phyloP scores from a whole-genome alignment of 2,113 vertebrate genomes.

The Clarias gariepinus region DNA sequence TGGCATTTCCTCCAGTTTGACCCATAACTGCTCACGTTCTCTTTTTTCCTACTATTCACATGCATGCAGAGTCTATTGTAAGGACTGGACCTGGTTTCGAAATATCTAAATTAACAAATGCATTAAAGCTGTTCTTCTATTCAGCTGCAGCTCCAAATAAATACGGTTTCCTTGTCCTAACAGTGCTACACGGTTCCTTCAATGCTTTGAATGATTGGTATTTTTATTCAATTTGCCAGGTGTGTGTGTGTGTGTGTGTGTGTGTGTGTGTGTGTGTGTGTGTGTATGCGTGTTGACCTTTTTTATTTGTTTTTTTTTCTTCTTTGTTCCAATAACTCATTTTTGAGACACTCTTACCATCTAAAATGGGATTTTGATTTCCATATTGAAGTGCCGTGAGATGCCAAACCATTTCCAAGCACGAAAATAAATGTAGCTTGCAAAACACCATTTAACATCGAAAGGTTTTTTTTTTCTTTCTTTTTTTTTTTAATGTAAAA shows the following conservation, averaged over 20 bases:
- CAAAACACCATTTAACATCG: constrained; percentile 32
- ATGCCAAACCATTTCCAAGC: constrained; percentile 34
- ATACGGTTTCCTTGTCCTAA: background rate
- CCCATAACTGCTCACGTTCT: background rate
- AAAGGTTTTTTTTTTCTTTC: constrained; percentile 13
- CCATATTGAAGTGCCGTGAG: constrained; percentile 23
- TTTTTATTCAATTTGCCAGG: constrained; percentile 28
- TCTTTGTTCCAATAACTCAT: constrained; percentile 31
- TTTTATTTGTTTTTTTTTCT: constrained; percentile 18
- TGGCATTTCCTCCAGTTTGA: constrained; percentile 5
- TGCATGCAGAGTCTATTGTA: background rate
- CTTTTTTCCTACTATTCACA: background rate
- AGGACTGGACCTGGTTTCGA: constrained; percentile 4
- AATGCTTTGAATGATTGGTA: constrained; percentile 10
- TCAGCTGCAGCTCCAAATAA: background rate
- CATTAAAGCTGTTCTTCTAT: background rate
- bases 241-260: background rate
- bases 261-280: constrained; percentile 33
- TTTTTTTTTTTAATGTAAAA: no score
- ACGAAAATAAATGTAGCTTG: constrained; percentile 34
- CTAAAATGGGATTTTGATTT: constrained; percentile 43
- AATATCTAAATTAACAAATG: constrained; percentile 1
- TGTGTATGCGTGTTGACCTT: constrained; percentile 12
- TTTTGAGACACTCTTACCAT: constrained; percentile 35
- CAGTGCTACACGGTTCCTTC: background rate